Evolutionary conservation across 2,888 invertebrate species (phyloP), one percentile per base, ranked within the genome.

Genomic region (Callinectes sapidus): DNA sequence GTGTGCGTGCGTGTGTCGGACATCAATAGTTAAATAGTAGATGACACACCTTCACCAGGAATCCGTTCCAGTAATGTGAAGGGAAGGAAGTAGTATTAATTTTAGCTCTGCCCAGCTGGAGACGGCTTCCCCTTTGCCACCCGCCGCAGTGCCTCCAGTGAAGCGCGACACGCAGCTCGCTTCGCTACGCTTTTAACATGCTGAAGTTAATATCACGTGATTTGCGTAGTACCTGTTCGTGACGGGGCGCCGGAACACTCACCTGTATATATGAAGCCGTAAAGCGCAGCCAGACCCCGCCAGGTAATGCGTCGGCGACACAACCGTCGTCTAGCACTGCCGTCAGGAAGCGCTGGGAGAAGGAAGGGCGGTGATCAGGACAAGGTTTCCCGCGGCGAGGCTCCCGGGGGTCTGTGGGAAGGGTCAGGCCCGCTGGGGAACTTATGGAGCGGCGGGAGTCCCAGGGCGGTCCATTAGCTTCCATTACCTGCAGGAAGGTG

Each of bases 401-500:
- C 23, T 71, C 28, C 71, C 6, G 71, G 71, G 71, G 71, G 71
- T 71, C n/a, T 28, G n/a, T 71, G 6, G 71, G 71, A 28, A 87
- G 87, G 48, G 54, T 10, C 18, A 87, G 87, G 48, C n/a, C 23
- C 42, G 10, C 87, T n/a, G 23, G 28, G 48, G 87, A 54, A 48
- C 48, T 39, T 18, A n/a, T 48, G n/a, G 71, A 23, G 16, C n/a
- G 71, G 71, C 28, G n/a, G n/a, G 61, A 14, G 88, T 35, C 35
- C 42, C 86, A 23, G 86, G 86, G 48, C 28, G 66, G 23, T 23
- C 89, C 66, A 89, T 89, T 89, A 89, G 61, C 89, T 23, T 18
- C 89, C 66, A 66, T 89, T 89, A 89, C 89, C 89, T 66, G 89
- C 89, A 89, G 89, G 89, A 89, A 89, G 89, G 89, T 89, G 89